Evolutionary conservation across 2,113 vertebrate genomes (phyloP).

Genomic region (Monopterus albus): DNA sequence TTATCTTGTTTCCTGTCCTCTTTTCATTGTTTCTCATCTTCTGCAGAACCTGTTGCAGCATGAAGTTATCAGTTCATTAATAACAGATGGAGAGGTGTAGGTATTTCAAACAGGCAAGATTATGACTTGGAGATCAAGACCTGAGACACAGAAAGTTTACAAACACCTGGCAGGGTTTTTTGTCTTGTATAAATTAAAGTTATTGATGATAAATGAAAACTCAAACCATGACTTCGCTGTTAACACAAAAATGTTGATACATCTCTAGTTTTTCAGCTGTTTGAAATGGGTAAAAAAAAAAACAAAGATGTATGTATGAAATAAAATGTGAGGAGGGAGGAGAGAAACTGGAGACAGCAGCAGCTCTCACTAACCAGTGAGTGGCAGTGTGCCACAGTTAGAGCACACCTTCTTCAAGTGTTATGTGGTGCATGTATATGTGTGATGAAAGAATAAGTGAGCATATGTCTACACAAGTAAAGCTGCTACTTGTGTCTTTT

Average conservation of each 20-base stretch:
- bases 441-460: constrained; percentile 10
- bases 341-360: constrained; percentile 57
- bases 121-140: constrained; percentile 23
- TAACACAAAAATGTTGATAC: background rate
- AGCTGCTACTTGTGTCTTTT: constrained; percentile 12
- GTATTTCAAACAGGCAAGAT: background rate
- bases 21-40: constrained; percentile 27
- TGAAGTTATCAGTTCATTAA: constrained; percentile 39
- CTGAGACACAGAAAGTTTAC: background rate
- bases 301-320: background rate
- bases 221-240: background rate
- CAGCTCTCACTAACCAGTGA: constrained; percentile 72
- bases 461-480: background rate
- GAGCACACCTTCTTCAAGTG: constrained; percentile 21
- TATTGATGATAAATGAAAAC: constrained; percentile 13
- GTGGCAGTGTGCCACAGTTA: constrained; percentile 79
- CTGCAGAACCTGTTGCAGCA: background rate
- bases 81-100: constrained; percentile 8
- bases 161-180: constrained; percentile 5
- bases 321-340: background rate
- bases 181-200: background rate
- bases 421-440: constrained; percentile 5
- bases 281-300: background rate
- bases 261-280: background rate
- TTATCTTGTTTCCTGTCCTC: constrained; percentile 26